Evolutionary conservation across 30 jellyfish, hydroid and myxozoan species (phyloP).

Genomic region (Chrysaora quinquecirrha): DNA sequence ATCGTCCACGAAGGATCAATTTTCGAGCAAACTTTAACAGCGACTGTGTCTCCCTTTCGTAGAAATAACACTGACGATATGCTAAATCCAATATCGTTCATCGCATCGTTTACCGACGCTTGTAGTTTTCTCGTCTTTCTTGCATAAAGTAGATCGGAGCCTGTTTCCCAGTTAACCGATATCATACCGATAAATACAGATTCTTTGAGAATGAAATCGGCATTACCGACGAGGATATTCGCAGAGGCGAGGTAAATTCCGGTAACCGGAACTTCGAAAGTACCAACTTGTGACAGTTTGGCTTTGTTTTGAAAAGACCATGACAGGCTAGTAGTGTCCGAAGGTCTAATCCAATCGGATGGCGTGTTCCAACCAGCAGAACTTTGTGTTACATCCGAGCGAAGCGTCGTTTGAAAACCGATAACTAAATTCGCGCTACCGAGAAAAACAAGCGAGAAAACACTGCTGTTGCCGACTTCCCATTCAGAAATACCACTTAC

Average conservation of each 20-base stretch:
- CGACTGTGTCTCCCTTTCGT: constrained; percentile 25
- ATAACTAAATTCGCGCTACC: constrained; percentile 27
- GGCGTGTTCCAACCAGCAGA: constrained; percentile 63
- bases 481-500: constrained; percentile 3
- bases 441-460: constrained; percentile 10
- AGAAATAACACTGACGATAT: constrained; percentile 25
- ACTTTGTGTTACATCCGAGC: constrained; percentile 6
- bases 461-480: constrained; percentile 25
- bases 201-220: constrained; percentile 9
- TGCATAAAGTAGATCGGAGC: constrained; percentile 25
- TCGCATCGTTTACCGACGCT: constrained; percentile 7
- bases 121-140: constrained; percentile 17
- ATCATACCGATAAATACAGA: constrained; percentile 56
- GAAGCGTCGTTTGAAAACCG: constrained; percentile 48
- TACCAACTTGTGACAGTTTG: constrained; percentile 22
- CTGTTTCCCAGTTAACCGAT: constrained; percentile 27
- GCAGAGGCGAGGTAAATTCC: constrained; percentile 44
- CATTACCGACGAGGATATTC: constrained; percentile 37
- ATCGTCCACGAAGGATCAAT: constrained; percentile 50
- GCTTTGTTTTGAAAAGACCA: constrained; percentile 39
- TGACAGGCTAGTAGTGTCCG: constrained; percentile 24
- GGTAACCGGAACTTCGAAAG: background rate
- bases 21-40: constrained; percentile 59
- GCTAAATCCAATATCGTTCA: constrained; percentile 36
- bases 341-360: constrained; percentile 43